Base-by-base conservation (phyloP, 2,888 invertebrate genomes). In the Amblyteles armatorius region DNA sequence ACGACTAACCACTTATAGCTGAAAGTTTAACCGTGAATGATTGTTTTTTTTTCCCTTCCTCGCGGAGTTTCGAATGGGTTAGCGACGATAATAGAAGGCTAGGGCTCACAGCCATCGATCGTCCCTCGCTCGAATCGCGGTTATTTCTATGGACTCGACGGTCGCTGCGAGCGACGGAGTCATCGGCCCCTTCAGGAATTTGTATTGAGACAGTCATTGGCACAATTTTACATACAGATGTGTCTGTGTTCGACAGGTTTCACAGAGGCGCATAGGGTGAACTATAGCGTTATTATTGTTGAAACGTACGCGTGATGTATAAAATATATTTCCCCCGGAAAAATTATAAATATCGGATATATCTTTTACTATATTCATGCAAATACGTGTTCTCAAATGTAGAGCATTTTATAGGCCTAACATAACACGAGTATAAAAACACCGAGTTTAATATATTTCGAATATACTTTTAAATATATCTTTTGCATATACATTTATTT, bases 51-150 rank as follows among this genome's bases (percentile, higher is more conserved):
- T 44, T 19, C 29, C 26, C 29, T 9, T 36, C 29, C 19, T 26
- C 65, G 19, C 19, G 40, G 26, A 33, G 65, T 16, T 50, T 50
- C 29, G 63, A 76, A 76, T 65, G 76, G 65, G 65, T 65, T 48
- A 26, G 36, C 22, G 63, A 65, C 65, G 65, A 76, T 52, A 76
- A 76, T 76, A 76, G 65, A 76, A 65, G 50, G 29, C 48, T 48
- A 63, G 52, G 57, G 6, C 22, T 57, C 26, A 57, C 26, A 57
- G 57, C 26, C 13, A 74, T 74, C 63, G 74, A 74, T 74, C 74
- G 73, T 60, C 29, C n/a, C 4, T 60, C 73, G 48, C 19, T 74
- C 63, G 48, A 63, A 76, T 65, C 33, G 76, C 50, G 50, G 36
- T 65, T 74, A n/a, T 50, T 63, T 74, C 74, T 63, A 48, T 48